Conservation (phyloP, 37 sponge, comb jelly and placozoan genomes). For the Mnemiopsis leidyi region DNA sequence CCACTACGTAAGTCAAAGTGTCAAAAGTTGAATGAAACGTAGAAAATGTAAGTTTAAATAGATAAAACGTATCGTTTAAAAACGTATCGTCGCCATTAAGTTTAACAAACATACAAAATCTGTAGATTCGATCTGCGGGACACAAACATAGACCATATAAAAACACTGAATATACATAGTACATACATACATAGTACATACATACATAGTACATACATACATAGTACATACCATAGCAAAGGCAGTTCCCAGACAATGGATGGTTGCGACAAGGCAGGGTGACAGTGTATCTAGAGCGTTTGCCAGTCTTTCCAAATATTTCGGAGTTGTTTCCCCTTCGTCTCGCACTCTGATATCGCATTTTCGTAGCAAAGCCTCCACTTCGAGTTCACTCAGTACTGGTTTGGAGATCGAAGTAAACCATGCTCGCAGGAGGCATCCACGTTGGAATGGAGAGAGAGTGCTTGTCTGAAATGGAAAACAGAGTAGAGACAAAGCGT, state of each 20-base stretch:
- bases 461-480: background rate
- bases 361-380: background rate
- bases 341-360: background rate
- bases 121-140: too few species aligned
- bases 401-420: background rate
- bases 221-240: background rate
- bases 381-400: background rate
- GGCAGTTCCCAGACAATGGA: background rate
- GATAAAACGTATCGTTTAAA: too few species aligned
- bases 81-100: too few species aligned
- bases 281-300: background rate
- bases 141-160: too few species aligned
- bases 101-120: too few species aligned
- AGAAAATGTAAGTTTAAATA: too few species aligned
- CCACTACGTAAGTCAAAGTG: too few species aligned
- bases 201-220: too few species aligned
- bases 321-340: background rate
- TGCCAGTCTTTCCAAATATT: background rate
- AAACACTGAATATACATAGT: background rate
- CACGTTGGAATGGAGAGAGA: background rate
- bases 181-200: too few species aligned
- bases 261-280: background rate
- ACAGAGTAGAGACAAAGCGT: too few species aligned
- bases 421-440: background rate
- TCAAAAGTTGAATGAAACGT: too few species aligned